Conservation (phyloP, 2,113 vertebrate genomes). For the Gobius niger region DNA sequence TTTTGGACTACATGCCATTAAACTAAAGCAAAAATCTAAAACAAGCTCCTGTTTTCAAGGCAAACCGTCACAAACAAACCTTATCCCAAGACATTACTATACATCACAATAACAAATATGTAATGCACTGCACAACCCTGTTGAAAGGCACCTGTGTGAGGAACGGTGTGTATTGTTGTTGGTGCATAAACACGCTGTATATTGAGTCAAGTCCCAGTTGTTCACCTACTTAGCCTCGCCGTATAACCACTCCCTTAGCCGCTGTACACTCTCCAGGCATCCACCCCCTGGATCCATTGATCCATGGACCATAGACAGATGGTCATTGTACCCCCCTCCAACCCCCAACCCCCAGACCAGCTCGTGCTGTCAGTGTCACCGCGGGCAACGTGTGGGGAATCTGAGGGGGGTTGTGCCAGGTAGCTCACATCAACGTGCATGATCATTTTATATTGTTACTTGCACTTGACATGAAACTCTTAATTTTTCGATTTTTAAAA, state of each 20-base stretch:
- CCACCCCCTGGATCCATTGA: conserved; percentile 64
- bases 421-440: conserved; percentile 29
- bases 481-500: not conserved
- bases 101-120: too few relatives aligned
- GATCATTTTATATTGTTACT: not conserved
- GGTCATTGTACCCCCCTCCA: conserved; percentile 55
- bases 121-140: not conserved
- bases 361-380: conserved; percentile 62
- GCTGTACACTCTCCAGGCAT: conserved; percentile 19
- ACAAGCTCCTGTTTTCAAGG: too few relatives aligned
- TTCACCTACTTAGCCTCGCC: conserved; percentile 67
- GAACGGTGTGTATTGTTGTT: conserved; percentile 42
- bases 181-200: conserved; percentile 66
- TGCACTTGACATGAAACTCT: not conserved
- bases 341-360: not conserved
- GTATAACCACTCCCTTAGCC: conserved; percentile 27
- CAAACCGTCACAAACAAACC: too few relatives aligned
- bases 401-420: conserved; percentile 53
- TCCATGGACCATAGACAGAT: conserved; percentile 74
- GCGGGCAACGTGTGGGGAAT: conserved; percentile 60
- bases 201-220: conserved; percentile 64
- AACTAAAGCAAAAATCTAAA: too few relatives aligned
- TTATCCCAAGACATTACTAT: too few relatives aligned
- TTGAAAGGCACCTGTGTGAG: conserved; percentile 34
- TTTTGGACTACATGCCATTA: too few relatives aligned